Evolutionary conservation across 2,888 invertebrate species (phyloP), one percentile per base, ranked within the genome.

Genomic region (Microctonus hyperodae): DNA sequence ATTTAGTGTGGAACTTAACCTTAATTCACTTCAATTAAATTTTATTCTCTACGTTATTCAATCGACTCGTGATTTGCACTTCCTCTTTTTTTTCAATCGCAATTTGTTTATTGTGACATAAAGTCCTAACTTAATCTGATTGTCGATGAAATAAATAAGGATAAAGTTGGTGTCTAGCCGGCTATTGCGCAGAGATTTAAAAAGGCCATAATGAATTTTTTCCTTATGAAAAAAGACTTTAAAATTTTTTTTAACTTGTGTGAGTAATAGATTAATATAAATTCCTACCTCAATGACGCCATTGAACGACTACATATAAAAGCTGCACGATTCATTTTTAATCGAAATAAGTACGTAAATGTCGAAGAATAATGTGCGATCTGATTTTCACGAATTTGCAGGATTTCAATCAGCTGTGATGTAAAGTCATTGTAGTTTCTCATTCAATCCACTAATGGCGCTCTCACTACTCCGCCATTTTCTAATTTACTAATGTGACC

Each of bases 291-390:
- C 44, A 78, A 53, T 55, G 73, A 74, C 69, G 81, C 81, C 78
- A 83, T 81, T 50, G 75, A 79, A 48, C 83, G 78, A 4, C 77
- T 75, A 70, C 81, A 69, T 7, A 71, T 72, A 1, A 61, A 25
- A 11, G 77, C 69, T 28, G 76, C 70, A 67, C 82, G 78, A 64
- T 81, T 81, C 83, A 83, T 82, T 53, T 73, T 78, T 48, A 7
- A 44, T 20, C 16, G 44, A 44, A n/a, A 20, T 7, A 16, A 44
- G 16, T 20, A 44, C 16, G 4, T 44, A 3, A n/a, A 16, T 44
- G 44, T 16, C 44, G 6, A 9, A 1, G n/a, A 53, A 25, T 11
- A 25, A 53, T 51, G 51, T 6, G n/a, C 33, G 37, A 40, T 31
- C 23, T 0, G n/a, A 22, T 11, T 28, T 7, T 50, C n/a, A 44